Evolutionary conservation across 37 sponge, comb jelly and placozoan species (phyloP).

Genomic region (Dysidea cf. avara): DNA sequence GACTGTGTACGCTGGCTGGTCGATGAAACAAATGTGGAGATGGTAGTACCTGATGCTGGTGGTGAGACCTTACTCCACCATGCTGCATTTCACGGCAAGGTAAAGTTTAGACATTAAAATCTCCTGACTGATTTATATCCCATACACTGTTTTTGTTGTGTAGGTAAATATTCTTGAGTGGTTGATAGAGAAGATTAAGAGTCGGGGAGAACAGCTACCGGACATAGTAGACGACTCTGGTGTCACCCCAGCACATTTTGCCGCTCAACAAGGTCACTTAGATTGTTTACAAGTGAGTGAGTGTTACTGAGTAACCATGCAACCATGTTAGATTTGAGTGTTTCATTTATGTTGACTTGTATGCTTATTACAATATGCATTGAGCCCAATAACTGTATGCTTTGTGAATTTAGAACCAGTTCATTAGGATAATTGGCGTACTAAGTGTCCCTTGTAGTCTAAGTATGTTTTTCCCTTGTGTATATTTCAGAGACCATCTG

Average conservation of each 20-base stretch:
- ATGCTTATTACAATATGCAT: too few species aligned
- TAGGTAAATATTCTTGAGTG: constrained; percentile 67
- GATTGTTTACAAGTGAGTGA: constrained; percentile 68
- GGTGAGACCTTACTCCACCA: constrained; percentile 87
- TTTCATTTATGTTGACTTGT: too few species aligned
- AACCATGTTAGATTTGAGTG: too few species aligned
- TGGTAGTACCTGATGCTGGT: constrained; percentile 67
- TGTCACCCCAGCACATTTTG: constrained; percentile 82
- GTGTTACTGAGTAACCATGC: too few species aligned
- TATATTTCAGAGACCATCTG: too few species aligned
- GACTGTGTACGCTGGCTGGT: constrained; percentile 79
- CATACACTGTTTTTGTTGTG: not conserved
- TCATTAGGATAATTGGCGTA: too few species aligned
- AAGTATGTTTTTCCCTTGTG: too few species aligned
- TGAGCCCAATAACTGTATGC: too few species aligned
- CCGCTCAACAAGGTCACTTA: constrained; percentile 76
- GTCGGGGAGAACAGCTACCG: not conserved
- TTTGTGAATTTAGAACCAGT: too few species aligned
- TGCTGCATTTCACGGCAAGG: constrained; percentile 78
- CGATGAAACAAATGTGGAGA: constrained; percentile 56
- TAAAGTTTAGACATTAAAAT: not conserved
- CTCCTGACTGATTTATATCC: not conserved
- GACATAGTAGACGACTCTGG: constrained; percentile 68
- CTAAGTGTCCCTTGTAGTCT: too few species aligned
- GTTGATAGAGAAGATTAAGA: constrained; percentile 40